Evolutionary conservation across 2,113 vertebrate genomes (phyloP), one percentile per base, ranked within the genome.

Genomic region (Psilopogon haemacephalus): DNA sequence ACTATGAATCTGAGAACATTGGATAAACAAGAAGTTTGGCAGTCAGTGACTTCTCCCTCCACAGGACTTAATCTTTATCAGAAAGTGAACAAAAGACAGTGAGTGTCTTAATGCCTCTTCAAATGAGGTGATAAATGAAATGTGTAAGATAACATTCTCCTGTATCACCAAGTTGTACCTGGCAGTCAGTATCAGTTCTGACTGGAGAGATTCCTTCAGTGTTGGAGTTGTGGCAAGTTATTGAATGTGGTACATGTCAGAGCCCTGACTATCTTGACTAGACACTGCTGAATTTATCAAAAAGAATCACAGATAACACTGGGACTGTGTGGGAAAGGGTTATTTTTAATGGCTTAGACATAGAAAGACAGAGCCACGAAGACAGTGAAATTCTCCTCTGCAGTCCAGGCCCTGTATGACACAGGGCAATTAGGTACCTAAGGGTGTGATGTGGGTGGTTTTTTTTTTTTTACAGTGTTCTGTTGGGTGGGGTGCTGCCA

Each of bases 11-110:
- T 58, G 56, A 86, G 78, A 84, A 88, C n/a, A 63, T 2, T 58
- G 56, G 62, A 58, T 89, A 95, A 95, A 60, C 59, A 87, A 80
- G 52, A 56, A 90, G 5, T 64, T 72, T 79, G 81, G 48, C 71
- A 91, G 10, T 86, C 82, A 88, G 48, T 84, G 67, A 3, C 65
- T 91, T 92, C 48, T 88, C 26, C 32, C 55, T 94, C 86, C 42
- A n/a, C 4, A 74, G 72, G 42, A 12, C 32, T 92, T 89, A 92
- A 92, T 95, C 71, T 96, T 94, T 58, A 82, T 62, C 38, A 78
- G 68, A 50, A 82, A 84, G 68, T 2, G 12, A 94, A 73, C 67
- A 75, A 75, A 81, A 65, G 65, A 55, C 50, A 84, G 13, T 58
- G 33, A 4, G 38, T 69, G 32, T 82, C 35, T 87, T 73, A 72